Percentiles rank a stretch among this genome's conserved stretches.
phyloP scores from a whole-genome alignment of 1,140 invertebrate species.

The Aphaenogaster ashmeadi region DNA sequence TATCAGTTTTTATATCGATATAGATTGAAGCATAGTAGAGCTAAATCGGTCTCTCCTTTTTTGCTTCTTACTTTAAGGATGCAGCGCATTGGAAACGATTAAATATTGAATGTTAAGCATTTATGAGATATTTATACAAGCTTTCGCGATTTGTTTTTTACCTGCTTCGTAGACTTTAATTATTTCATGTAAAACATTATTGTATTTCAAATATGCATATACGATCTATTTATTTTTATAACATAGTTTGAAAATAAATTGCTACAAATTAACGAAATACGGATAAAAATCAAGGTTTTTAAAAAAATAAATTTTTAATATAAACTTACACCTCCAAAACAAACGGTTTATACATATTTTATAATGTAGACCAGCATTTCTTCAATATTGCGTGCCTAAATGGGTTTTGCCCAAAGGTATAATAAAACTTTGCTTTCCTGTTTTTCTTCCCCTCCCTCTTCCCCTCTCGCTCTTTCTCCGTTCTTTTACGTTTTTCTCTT shows the following conservation, averaged over 20 bases:
- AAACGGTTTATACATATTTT: background rate
- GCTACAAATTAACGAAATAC: background rate
- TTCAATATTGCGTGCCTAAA: conserved; percentile 42
- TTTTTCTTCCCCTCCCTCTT: background rate
- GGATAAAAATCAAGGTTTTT: background rate
- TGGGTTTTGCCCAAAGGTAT: conserved; percentile 12
- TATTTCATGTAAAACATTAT: background rate
- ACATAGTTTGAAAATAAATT: conserved; percentile 8
- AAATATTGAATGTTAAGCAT: conserved; percentile 11
- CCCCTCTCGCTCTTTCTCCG: background rate
- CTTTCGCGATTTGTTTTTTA: background rate
- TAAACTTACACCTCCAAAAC: background rate
- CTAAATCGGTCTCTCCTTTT: background rate
- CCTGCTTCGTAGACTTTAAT: background rate
- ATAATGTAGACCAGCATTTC: background rate
- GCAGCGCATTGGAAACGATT: conserved; percentile 20
- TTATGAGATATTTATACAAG: background rate
- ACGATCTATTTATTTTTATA: background rate
- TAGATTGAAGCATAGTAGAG: background rate
- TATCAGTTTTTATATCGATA: conserved; percentile 28
- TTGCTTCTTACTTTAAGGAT: conserved; percentile 9
- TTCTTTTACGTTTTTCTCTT: conserved; percentile 18
- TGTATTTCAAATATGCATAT: background rate
- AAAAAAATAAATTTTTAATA: background rate
- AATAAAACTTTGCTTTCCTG: conserved; percentile 37